Evolutionary conservation across 2,113 vertebrate genomes (phyloP).

Genomic region (Muntiacus muntjak): DNA sequence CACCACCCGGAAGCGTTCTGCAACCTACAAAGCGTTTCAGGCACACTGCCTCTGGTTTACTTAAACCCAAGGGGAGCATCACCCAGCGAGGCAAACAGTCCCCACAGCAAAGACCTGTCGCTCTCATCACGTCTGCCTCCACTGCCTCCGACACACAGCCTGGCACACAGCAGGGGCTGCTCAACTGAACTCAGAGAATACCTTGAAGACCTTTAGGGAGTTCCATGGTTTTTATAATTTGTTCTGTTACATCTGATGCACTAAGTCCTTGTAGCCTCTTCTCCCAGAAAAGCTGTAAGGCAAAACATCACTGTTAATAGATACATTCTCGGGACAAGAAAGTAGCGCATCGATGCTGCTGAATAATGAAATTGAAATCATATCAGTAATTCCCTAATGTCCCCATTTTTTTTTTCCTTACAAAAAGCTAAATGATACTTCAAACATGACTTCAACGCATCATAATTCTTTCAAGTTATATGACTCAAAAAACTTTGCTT

Average conservation of each 20-base stretch:
- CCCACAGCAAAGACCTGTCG: not conserved
- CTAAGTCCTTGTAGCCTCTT: slow-evolving; percentile 90
- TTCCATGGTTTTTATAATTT: slow-evolving; percentile 89
- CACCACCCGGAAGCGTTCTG: not conserved
- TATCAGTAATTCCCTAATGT: slow-evolving; percentile 12
- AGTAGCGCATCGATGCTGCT: slow-evolving; percentile 45
- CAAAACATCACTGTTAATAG: slow-evolving; percentile 62
- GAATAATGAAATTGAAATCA: slow-evolving; percentile 23
- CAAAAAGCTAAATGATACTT: not conserved
- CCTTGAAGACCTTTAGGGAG: slow-evolving; percentile 94
- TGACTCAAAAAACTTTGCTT: slow-evolving; percentile 15
- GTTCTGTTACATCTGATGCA: slow-evolving; percentile 88
- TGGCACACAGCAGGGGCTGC: not conserved
- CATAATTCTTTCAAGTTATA: slow-evolving; percentile 6
- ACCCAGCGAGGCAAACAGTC: not conserved
- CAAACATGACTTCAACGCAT: slow-evolving; percentile 26
- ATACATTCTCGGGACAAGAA: slow-evolving; percentile 46
- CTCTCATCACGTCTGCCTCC: not conserved
- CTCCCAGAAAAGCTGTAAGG: slow-evolving; percentile 92
- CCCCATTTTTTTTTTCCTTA: not conserved
- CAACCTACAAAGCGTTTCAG: not conserved
- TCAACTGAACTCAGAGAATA: slow-evolving; percentile 69
- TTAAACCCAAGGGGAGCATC: not conserved
- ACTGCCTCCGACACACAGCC: not conserved
- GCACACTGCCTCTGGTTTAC: not conserved